phyloP scores from a whole-genome alignment of 2,797 vertebrate species.

The Vespertilio murinus region DNA sequence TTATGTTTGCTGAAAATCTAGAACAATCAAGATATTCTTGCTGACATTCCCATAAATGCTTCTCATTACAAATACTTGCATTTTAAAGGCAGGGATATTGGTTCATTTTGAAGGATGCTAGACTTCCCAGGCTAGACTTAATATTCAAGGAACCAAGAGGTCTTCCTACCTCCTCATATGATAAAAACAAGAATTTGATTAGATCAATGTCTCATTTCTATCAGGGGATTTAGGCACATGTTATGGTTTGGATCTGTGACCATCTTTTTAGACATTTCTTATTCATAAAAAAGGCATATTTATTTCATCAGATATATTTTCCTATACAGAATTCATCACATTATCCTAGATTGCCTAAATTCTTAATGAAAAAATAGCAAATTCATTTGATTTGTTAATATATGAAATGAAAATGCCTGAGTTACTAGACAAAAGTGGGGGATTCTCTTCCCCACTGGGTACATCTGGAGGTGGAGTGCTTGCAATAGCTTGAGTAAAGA shows the following conservation, averaged over 20 bases:
- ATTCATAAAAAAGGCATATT: background rate
- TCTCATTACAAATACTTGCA: background rate
- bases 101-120: background rate
- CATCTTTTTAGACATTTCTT: background rate
- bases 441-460: too few species aligned
- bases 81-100: background rate
- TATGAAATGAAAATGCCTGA: background rate
- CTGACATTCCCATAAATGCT: background rate
- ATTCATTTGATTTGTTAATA: slow-evolving; percentile 1
- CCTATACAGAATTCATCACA: background rate
- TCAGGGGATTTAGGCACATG: background rate
- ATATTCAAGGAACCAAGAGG: background rate
- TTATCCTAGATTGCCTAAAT: background rate
- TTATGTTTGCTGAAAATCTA: background rate
- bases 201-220: background rate
- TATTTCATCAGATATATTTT: background rate
- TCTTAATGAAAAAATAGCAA: background rate
- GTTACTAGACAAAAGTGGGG: too few species aligned
- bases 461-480: too few species aligned
- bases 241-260: background rate
- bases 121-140: background rate
- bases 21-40: background rate
- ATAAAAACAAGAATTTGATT: background rate
- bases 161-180: background rate
- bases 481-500: too few species aligned